A percentile compares a stretch with the other conserved stretches of the same genome.
These are phyloP conservation scores for Latrodectus geometricus DNA, from an alignment of 1,140 invertebrate species.

Conservation along the genomic window DNA sequence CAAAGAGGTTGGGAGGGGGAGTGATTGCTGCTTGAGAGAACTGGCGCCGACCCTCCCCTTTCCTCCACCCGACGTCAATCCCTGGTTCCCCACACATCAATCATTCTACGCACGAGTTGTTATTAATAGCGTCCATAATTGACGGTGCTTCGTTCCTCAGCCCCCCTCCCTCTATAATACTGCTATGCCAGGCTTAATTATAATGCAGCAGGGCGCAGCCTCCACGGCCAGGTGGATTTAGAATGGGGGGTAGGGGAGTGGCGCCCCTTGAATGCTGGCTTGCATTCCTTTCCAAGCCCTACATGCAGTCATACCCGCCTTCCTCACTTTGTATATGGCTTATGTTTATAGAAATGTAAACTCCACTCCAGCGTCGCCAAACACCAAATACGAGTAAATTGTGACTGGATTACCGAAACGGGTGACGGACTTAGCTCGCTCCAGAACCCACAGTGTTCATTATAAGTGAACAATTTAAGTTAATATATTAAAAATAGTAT, in stretches of 20 bases:
- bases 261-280: not conserved
- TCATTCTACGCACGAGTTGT: slow-evolving; percentile 48
- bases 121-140: slow-evolving; percentile 58
- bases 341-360: slow-evolving; percentile 1
- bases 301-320: not conserved
- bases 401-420: not conserved
- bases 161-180: slow-evolving; percentile 5
- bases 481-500: too few relatives aligned
- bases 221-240: slow-evolving; percentile 27
- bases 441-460: too few relatives aligned
- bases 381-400: not conserved
- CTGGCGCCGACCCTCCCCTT: slow-evolving; percentile 5
- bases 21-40: not conserved
- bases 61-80: slow-evolving; percentile 37
- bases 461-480: too few relatives aligned
- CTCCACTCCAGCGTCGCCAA: not conserved
- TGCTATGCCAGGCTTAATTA: slow-evolving; percentile 40
- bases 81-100: slow-evolving; percentile 43
- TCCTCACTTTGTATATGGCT: not conserved
- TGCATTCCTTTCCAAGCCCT: not conserved
- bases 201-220: slow-evolving; percentile 23
- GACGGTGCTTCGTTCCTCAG: slow-evolving; percentile 16
- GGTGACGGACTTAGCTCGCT: not conserved
- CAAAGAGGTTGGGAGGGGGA: not conserved
- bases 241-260: not conserved